Conservation (phyloP, 2,888 invertebrate species). For the Sepiola atlantica region DNA sequence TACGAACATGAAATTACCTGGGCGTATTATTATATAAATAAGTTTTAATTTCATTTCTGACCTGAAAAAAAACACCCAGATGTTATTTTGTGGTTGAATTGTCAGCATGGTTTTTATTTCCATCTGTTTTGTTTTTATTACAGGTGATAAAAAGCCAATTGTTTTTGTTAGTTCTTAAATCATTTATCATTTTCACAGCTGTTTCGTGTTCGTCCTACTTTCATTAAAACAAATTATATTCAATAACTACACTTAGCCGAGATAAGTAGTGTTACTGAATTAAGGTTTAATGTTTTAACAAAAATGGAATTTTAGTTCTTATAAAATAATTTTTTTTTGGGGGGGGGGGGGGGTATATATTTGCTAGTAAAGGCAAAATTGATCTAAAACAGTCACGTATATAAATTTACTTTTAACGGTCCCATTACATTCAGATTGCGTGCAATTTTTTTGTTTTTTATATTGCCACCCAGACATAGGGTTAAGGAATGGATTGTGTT, state of each 20-base stretch:
- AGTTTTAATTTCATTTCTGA: neutral
- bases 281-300: neutral
- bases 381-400: too few species aligned
- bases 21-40: too few species aligned
- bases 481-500: too few species aligned
- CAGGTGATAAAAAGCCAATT: conserved; percentile 43
- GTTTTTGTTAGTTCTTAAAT: conserved; percentile 46
- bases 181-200: neutral
- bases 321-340: neutral
- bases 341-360: too few species aligned
- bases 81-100: neutral
- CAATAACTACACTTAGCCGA: neutral
- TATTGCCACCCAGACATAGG: too few species aligned
- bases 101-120: neutral
- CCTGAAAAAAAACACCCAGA: neutral
- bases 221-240: neutral
- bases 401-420: too few species aligned
- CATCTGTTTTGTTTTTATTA: conserved; percentile 1
- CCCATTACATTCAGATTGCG: too few species aligned
- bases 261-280: neutral
- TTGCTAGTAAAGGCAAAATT: too few species aligned
- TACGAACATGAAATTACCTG: too few species aligned
- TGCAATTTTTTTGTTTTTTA: too few species aligned
- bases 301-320: neutral
- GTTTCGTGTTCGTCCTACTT: neutral